phyloP scores from a whole-genome alignment of 1,140 invertebrate species.

The Trichonephila clavata region DNA sequence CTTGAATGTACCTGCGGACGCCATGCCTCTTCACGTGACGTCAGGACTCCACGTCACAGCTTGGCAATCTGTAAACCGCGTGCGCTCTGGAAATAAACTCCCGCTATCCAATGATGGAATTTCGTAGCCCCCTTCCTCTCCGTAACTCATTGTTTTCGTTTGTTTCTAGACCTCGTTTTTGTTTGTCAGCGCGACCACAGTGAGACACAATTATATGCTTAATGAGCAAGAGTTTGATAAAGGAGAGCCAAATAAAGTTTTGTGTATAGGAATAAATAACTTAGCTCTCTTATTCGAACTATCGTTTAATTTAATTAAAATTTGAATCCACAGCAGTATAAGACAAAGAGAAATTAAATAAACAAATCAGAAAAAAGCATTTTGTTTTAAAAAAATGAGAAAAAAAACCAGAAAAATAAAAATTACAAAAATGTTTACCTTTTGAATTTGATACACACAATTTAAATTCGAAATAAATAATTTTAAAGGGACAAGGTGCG shows the following conservation, averaged over 20 bases:
- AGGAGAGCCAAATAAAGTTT: not conserved
- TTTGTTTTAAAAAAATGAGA: too few relatives aligned
- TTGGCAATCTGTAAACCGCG: constrained; percentile 42
- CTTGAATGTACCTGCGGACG: not conserved
- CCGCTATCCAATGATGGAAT: constrained; percentile 44
- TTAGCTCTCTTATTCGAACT: too few relatives aligned
- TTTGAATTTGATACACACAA: too few relatives aligned
- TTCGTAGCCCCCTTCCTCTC: constrained; percentile 8
- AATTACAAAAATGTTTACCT: too few relatives aligned
- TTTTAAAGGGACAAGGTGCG: too few relatives aligned
- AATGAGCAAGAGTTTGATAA: not conserved
- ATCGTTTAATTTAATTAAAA: too few relatives aligned
- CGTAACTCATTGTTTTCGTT: not conserved
- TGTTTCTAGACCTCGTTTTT: constrained; percentile 35
- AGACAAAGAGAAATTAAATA: not conserved
- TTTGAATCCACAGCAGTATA: too few relatives aligned
- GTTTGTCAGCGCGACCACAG: constrained; percentile 14
- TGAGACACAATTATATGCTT: not conserved
- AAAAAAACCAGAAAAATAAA: too few relatives aligned
- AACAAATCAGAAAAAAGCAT: not conserved
- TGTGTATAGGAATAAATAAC: too few relatives aligned
- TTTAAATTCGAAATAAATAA: too few relatives aligned
- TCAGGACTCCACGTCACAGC: not conserved
- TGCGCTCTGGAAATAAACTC: constrained; percentile 35
- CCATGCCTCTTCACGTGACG: constrained; percentile 41